Percentiles rank a stretch among this genome's conserved stretches.
These are phyloP conservation scores for Phengaris arion DNA, from an alignment of 2,888 invertebrate genomes.

Conservation along the genomic window DNA sequence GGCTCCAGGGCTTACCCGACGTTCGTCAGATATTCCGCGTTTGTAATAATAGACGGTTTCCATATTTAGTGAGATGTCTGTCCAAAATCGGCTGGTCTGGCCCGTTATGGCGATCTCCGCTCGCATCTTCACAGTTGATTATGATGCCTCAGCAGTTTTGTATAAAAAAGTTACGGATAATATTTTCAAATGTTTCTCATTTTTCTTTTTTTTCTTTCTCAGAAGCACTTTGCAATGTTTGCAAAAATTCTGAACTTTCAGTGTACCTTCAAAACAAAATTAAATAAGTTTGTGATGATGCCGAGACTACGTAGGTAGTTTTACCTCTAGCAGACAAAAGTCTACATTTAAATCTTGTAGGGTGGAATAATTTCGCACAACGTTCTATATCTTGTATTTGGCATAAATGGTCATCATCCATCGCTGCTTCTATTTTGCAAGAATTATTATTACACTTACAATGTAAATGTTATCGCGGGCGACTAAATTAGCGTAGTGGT, in stretches of 20 bases:
- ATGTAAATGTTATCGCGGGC: not conserved
- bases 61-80: constrained; percentile 8
- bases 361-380: not conserved
- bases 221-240: not conserved
- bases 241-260: not conserved
- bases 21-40: not conserved
- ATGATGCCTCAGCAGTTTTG: not conserved
- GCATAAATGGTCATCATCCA: constrained; percentile 3
- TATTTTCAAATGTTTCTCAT: not conserved
- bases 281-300: not conserved
- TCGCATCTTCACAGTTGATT: not conserved
- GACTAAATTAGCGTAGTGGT: not conserved
- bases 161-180: not conserved
- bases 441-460: not conserved
- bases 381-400: not conserved
- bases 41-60: not conserved
- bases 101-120: not conserved
- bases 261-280: not conserved
- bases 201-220: too few species aligned
- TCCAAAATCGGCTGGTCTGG: not conserved
- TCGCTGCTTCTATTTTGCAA: not conserved
- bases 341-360: too few species aligned
- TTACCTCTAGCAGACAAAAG: too few species aligned
- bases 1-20: constrained; percentile 2
- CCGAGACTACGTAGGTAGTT: too few species aligned